Conservation (phyloP, 1,140 invertebrate species). For the Microplitis demolitor region DNA sequence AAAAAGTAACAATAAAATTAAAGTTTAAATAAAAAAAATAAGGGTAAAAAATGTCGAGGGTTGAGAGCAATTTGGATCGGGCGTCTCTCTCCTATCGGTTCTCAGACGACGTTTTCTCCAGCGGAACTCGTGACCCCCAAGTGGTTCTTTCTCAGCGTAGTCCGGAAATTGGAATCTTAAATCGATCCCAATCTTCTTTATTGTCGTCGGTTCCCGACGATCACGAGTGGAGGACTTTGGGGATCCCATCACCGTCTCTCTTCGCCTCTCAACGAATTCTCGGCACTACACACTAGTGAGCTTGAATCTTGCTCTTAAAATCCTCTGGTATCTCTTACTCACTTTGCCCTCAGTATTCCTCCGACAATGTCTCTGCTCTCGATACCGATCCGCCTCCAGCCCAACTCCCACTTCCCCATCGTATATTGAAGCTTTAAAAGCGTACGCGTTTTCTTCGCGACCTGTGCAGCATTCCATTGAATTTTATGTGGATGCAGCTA, state of each 20-base stretch:
- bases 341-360: too few relatives aligned
- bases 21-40: background rate
- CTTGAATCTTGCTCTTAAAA: background rate
- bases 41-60: background rate
- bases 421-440: background rate
- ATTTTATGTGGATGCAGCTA: slow-evolving; percentile 27
- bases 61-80: slow-evolving; percentile 4
- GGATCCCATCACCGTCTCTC: background rate
- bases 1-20: background rate
- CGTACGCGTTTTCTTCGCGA: background rate
- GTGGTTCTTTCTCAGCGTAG: slow-evolving; percentile 29
- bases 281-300: background rate
- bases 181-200: slow-evolving; percentile 51
- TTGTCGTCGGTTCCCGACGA: slow-evolving; percentile 29
- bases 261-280: background rate
- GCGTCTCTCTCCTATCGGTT: background rate
- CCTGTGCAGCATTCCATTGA: slow-evolving; percentile 23
- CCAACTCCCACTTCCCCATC: background rate
- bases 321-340: background rate
- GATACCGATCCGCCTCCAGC: background rate
- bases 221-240: background rate
- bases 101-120: background rate
- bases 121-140: background rate
- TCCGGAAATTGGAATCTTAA: slow-evolving; percentile 55
- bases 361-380: background rate